Evolutionary conservation across 1,140 invertebrate genomes (phyloP).

Genomic region (Drosophila leontia): DNA sequence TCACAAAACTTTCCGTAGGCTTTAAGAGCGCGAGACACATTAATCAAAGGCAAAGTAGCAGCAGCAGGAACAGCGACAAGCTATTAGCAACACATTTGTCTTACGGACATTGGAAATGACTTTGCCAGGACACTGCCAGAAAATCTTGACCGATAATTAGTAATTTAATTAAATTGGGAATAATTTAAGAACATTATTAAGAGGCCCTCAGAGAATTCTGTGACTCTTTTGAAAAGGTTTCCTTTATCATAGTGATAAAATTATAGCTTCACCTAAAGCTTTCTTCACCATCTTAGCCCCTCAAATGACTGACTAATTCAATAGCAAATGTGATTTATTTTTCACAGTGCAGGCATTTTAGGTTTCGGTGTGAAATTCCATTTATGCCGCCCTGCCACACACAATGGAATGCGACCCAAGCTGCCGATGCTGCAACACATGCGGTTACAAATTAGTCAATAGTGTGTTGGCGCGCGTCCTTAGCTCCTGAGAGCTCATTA

Average conservation of each 20-base stretch:
- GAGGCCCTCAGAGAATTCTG: not conserved
- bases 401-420: constrained; percentile 62
- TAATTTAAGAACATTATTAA: too few species aligned
- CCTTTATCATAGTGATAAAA: too few species aligned
- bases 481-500: constrained; percentile 67
- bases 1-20: constrained; percentile 63
- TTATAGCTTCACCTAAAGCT: too few species aligned
- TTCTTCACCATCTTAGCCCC: too few species aligned
- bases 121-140: constrained; percentile 20
- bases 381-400: constrained; percentile 53
- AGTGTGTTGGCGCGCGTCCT: constrained; percentile 42
- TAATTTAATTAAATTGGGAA: not conserved
- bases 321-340: not conserved
- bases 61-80: constrained; percentile 70
- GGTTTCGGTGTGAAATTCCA: constrained; percentile 65
- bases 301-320: too few species aligned
- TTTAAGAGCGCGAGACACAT: constrained; percentile 60
- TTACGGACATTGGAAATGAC: constrained; percentile 59
- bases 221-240: too few species aligned
- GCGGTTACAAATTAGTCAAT: constrained; percentile 80
- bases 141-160: not conserved
- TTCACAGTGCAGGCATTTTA: constrained; percentile 3
- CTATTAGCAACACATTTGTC: constrained; percentile 83
- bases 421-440: constrained; percentile 66
- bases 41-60: constrained; percentile 68